Conservation (phyloP, 2,113 vertebrate species). For the Phyllostomus hastatus region DNA sequence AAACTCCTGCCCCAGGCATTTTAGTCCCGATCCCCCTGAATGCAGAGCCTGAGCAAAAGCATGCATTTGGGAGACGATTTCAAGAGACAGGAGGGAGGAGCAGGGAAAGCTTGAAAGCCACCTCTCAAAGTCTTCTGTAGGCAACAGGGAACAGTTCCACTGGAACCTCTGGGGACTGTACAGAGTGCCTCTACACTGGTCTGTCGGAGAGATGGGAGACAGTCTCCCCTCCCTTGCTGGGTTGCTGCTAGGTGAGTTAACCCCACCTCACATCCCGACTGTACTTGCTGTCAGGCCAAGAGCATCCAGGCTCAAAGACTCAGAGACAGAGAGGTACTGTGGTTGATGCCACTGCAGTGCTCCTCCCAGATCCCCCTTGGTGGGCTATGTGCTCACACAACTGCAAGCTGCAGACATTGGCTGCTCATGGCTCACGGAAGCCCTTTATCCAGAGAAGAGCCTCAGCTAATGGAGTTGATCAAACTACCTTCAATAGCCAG, state of each 20-base stretch:
- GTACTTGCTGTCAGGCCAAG: not conserved
- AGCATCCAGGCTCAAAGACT: not conserved
- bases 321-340: not conserved
- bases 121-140: not conserved
- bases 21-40: not conserved
- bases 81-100: not conserved
- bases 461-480: not conserved
- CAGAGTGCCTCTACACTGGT: not conserved
- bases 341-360: not conserved
- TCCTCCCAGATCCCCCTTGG: not conserved
- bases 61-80: not conserved
- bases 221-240: not conserved
- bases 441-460: not conserved
- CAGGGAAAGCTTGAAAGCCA: too few species aligned
- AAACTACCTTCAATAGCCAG: not conserved
- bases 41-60: not conserved
- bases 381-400: not conserved
- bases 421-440: not conserved
- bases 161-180: not conserved
- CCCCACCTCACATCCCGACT: not conserved
- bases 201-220: not conserved
- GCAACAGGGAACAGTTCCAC: not conserved
- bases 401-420: not conserved
- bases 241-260: not conserved
- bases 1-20: not conserved